A percentile compares a stretch with the other conserved stretches of the same genome.
Conservation (phyloP, 1,140 invertebrate genomes). For the Centruroides sculpturatus region DNA sequence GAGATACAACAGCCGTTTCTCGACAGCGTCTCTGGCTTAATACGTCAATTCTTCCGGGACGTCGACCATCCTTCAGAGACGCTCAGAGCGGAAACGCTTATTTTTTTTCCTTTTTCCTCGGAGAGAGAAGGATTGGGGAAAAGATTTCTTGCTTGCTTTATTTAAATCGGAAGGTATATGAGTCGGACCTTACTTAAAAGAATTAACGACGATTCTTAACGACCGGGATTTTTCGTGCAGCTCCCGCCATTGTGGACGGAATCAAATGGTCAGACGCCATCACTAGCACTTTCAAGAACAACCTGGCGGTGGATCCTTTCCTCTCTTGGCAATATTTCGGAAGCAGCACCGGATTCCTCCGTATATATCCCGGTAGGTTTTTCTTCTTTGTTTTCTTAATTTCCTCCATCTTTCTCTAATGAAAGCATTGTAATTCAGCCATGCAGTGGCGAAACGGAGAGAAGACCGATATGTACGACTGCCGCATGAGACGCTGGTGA, state of each 20-base stretch:
- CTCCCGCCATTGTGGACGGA: slow-evolving; percentile 45
- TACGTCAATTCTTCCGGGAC: too few species aligned
- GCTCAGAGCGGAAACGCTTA: too few species aligned
- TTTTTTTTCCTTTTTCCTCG: too few species aligned
- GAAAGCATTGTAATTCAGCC: not conserved
- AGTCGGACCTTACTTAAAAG: too few species aligned
- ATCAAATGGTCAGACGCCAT: slow-evolving; percentile 75
- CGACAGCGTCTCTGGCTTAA: too few species aligned
- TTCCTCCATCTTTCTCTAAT: not conserved
- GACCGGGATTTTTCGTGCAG: slow-evolving; percentile 22
- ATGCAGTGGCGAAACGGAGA: slow-evolving; percentile 11
- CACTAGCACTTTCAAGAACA: slow-evolving; percentile 68
- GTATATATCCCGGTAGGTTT: slow-evolving; percentile 64
- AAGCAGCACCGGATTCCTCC: slow-evolving; percentile 73
- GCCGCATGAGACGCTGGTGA: slow-evolving; percentile 61
- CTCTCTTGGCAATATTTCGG: slow-evolving; percentile 95
- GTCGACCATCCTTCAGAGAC: too few species aligned
- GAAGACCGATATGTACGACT: slow-evolving; percentile 65
- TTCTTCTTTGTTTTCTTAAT: too few species aligned
- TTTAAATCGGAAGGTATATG: too few species aligned
- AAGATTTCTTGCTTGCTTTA: too few species aligned
- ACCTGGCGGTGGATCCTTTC: slow-evolving; percentile 70
- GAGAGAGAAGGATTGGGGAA: too few species aligned
- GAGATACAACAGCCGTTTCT: too few species aligned
- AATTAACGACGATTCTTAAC: too few species aligned